Evolutionary conservation across 2,113 vertebrate species (phyloP), one percentile per base, ranked within the genome.

Genomic region (Rhadina sibilatrix): DNA sequence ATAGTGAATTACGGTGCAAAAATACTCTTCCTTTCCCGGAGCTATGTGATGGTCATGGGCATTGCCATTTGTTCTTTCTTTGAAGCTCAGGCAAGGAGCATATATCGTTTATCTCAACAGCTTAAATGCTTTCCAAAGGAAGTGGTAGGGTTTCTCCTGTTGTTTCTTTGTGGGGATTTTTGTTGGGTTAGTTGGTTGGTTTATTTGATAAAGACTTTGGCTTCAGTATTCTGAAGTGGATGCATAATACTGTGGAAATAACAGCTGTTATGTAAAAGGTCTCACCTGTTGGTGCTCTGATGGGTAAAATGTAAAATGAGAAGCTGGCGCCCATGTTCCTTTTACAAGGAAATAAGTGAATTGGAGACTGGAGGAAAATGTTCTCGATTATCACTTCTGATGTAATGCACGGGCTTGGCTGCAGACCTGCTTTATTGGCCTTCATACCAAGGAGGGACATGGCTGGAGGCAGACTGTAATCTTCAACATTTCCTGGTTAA

Each of bases 381-480:
- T 74, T 88, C 42, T 53, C 63, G 25, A 25, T 60, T 83, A 27
- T 57, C 30, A 31, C 53, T 37, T 65, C 35, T 35, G 47, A 53
- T 38, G 46, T 33, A 57, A 59, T 44, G 37, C 44, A 23, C 0
- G 0, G 44, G 14, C 78, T 75, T 81, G 42, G 46, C 44, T 60
- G 60, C 63, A 77, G 46, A 71, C 17, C 24, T 49, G 17, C 22
- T 1, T 66, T 76, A 44, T 19, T 2, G 8, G 15, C 60, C 33
- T 78, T 54, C 0, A 0, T 75, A 47, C 61, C 27, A 22, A 60
- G 46, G 28, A 86, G 66, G 12, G 22, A 9, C 31, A 3, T 9
- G 9, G 27, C 28, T 82, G 61, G 31, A 75, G 42, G 18, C 28
- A 80, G 44, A 56, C 33, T 20, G 22, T 42, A 37, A 37, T 47